Evolutionary conservation across 2,797 vertebrate species (phyloP).

Genomic region (Sebastes steindachneri): DNA sequence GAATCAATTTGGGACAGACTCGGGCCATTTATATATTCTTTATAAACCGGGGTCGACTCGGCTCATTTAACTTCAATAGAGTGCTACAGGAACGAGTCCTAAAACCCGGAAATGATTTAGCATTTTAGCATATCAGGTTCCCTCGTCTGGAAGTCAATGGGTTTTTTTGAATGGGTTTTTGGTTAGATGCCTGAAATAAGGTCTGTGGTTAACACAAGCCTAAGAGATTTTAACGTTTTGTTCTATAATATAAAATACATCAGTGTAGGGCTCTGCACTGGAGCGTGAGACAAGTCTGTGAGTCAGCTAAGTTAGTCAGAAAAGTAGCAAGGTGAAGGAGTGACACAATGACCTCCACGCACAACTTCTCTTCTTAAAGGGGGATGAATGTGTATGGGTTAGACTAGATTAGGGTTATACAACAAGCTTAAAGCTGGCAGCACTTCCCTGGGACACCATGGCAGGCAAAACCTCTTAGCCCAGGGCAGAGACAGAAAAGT

Average conservation of each 20-base stretch:
- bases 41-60: neutral
- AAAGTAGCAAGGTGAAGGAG: neutral
- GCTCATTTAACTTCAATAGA: neutral
- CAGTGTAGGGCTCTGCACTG: neutral
- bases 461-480: slow-evolving; percentile 44
- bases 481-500: neutral
- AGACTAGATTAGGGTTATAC: slow-evolving; percentile 61
- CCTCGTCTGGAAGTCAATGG: too few species aligned
- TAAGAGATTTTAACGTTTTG: too few species aligned
- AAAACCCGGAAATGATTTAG: too few species aligned
- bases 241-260: too few species aligned
- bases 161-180: too few species aligned
- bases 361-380: slow-evolving; percentile 4
- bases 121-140: too few species aligned
- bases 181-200: too few species aligned
- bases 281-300: neutral
- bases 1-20: neutral
- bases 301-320: neutral
- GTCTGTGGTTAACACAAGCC: too few species aligned
- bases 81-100: too few species aligned
- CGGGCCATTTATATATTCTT: neutral
- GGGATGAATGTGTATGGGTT: slow-evolving; percentile 2
- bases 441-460: slow-evolving; percentile 1
- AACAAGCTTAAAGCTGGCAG: slow-evolving; percentile 46
- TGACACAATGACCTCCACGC: neutral